Base-by-base conservation (phyloP, 2,797 vertebrate genomes). In the Euthynnus affinis region DNA sequence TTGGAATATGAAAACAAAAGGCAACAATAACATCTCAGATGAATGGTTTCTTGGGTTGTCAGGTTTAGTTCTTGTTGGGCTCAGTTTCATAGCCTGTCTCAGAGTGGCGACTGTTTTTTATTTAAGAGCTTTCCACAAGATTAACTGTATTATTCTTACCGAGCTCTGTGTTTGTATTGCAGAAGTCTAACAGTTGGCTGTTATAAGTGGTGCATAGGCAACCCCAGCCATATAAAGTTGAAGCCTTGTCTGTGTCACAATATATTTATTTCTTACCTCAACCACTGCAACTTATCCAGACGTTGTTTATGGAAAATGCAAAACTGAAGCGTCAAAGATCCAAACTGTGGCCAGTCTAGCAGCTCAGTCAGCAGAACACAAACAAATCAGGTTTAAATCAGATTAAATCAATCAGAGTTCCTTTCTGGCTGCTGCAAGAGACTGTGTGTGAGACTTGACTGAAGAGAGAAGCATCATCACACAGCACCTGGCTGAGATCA, bases 91-190 rank as follows among this genome's bases (percentile, higher is more conserved):
- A 51, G 40, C 56, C 15, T 0, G 20, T 40, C 44, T 74, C 2
- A 2, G 4, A 51, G 37, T 32, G 20, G 14, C 3, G 0, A 65
- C 44, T 71, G 55, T 56, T 89, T 90, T 90, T 88, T 57, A 40
- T 74, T 68, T 71, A 83, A 81, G 59, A 80, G 67, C 69, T 90
- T 87, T 91, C 85, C 80, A 87, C 77, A 74, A 82, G 83, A 89
- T 91, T 84, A 74, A 82, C 66, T 80, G 13, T 76, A 83, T 88
- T 85, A 84, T 91, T 89, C 42, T 63, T 53, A 63, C 74, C 64
- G 44, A 74, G 55, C 68, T 73, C 22, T 81, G 49, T 87, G 87
- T 87, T 84, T 79, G 59, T 62, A 75, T 64, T 71, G 53, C 64
- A 79, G 84, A 77, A 57, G 76, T 72, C n/a, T 27, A 63, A 15